Conservation (phyloP, 2,797 vertebrate species). For the Clangula hyemalis region DNA sequence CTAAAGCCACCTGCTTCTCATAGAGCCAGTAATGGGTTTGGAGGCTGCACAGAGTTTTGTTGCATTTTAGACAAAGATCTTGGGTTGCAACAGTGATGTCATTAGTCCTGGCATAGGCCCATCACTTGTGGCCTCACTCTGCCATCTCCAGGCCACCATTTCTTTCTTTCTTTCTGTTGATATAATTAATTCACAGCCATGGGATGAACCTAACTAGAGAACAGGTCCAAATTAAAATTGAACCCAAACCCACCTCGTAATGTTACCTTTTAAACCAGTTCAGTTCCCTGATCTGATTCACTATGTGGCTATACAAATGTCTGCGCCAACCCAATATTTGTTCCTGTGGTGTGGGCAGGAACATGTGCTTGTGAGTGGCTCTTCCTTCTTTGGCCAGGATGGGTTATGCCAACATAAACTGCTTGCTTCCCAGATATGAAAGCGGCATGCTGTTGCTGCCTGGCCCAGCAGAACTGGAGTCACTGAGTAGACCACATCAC, state of each 20-base stretch:
- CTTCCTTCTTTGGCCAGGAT: not conserved
- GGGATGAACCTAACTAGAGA: not conserved
- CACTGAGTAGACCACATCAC: accelerated
- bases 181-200: not conserved
- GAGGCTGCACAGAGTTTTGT: not conserved
- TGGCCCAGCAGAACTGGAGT: not conserved
- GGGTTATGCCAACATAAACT: not conserved
- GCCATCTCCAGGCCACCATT: not conserved
- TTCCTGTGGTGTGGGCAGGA: not conserved
- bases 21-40: not conserved
- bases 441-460: not conserved
- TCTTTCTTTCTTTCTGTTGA: not conserved
- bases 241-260: not conserved
- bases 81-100: not conserved
- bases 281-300: not conserved
- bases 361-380: accelerated
- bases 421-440: not conserved
- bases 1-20: not conserved
- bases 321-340: not conserved
- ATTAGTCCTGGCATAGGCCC: not conserved
- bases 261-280: not conserved
- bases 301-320: not conserved
- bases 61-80: not conserved
- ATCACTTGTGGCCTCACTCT: not conserved
- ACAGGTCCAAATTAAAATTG: not conserved